These are phyloP conservation scores for Geotrupes spiniger DNA, from an alignment of 2,888 invertebrate species.

Conservation along the genomic window DNA sequence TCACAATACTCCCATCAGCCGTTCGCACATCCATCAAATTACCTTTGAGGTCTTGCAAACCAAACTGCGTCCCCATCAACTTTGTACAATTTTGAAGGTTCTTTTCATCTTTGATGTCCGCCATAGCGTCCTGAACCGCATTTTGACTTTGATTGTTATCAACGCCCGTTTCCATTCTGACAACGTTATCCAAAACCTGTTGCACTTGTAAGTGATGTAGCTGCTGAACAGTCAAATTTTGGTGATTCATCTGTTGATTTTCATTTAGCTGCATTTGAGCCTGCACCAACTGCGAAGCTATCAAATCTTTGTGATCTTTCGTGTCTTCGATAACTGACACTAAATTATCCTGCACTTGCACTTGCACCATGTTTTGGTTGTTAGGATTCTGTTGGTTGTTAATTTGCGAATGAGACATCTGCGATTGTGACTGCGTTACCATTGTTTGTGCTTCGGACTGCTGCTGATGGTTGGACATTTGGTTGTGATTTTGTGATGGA, in stretches of 20 bases:
- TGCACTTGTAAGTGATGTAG: constrained; percentile 55
- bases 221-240: constrained; percentile 45
- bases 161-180: constrained; percentile 47
- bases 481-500: constrained; percentile 32
- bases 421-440: constrained; percentile 47
- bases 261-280: constrained; percentile 53
- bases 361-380: constrained; percentile 48
- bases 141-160: constrained; percentile 56
- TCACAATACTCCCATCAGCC: constrained; percentile 71
- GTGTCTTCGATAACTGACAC: constrained; percentile 49
- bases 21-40: constrained; percentile 63
- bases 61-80: constrained; percentile 47
- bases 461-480: constrained; percentile 28
- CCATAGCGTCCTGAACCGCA: constrained; percentile 52
- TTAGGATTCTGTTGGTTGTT: constrained; percentile 35
- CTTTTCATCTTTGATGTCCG: constrained; percentile 58
- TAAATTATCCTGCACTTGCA: constrained; percentile 50
- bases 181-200: constrained; percentile 55
- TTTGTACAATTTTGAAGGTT: constrained; percentile 55
- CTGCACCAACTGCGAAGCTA: constrained; percentile 42
- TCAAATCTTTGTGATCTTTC: constrained; percentile 47
- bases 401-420: constrained; percentile 43
- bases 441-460: constrained; percentile 32
- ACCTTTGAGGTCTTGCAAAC: constrained; percentile 45
- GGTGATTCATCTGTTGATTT: constrained; percentile 52